These are phyloP conservation scores for Oscheius sp. DNA, from an alignment of 2,888 invertebrate genomes.

Conservation along the genomic window DNA sequence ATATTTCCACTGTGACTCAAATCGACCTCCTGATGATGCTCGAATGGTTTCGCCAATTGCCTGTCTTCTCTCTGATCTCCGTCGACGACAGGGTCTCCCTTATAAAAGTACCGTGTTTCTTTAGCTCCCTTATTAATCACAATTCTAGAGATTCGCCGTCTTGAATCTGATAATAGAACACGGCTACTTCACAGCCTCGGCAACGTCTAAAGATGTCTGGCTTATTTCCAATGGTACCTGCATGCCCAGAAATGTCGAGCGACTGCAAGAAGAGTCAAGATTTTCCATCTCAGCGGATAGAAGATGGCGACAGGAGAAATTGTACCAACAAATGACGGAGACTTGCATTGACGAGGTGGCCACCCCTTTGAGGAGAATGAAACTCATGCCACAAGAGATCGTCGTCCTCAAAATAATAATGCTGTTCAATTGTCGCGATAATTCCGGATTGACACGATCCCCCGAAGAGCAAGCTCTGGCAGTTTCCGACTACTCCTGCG, in stretches of 20 bases:
- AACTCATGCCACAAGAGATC: conserved; percentile 65
- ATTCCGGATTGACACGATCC: conserved; percentile 8
- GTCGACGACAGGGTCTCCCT: conserved; percentile 85
- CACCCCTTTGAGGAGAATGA: conserved; percentile 63
- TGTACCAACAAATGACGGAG: conserved; percentile 70
- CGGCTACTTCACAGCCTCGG: conserved; percentile 69
- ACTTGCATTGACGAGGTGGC: conserved; percentile 70
- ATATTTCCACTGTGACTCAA: conserved; percentile 62
- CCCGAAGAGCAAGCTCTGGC: not conserved
- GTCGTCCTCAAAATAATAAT: conserved; percentile 68
- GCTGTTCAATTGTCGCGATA: conserved; percentile 65
- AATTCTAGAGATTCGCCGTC: conserved; percentile 63
- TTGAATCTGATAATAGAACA: conserved; percentile 68
- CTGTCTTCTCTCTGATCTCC: conserved; percentile 91
- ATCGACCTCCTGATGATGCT: conserved; percentile 87
- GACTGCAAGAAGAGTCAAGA: conserved; percentile 54
- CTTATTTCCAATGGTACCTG: conserved; percentile 70
- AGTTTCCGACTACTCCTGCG: conserved; percentile 55
- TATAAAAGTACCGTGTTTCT: conserved; percentile 57
- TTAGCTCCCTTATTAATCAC: not conserved
- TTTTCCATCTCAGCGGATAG: conserved; percentile 66
- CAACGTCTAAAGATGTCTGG: conserved; percentile 67
- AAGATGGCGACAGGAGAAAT: conserved; percentile 71
- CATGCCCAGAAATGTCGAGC: conserved; percentile 68
- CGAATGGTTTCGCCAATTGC: conserved; percentile 96